A percentile compares a stretch with the other conserved stretches of the same genome.
phyloP scores from a whole-genome alignment of 1,140 invertebrate genomes.

The Tetragonula clypearis region DNA sequence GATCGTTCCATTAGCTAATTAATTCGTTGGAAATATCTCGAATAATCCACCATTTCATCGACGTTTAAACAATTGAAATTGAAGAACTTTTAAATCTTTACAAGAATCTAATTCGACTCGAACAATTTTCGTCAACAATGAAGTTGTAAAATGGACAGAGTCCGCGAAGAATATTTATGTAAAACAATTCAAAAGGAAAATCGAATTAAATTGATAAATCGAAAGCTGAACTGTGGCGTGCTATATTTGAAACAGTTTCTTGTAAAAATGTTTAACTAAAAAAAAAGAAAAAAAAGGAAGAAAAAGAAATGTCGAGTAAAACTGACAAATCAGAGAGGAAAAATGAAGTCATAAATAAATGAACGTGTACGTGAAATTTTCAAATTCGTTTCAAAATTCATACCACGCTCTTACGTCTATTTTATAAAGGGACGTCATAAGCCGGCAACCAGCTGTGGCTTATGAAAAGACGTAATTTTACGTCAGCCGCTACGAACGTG shows the following conservation, averaged over 20 bases:
- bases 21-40: no score
- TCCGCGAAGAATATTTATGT: no score
- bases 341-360: no score
- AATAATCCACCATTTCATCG: no score
- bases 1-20: no score
- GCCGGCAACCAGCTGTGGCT: not conserved
- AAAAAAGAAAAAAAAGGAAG: not conserved
- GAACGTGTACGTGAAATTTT: not conserved
- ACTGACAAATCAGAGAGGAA: no score
- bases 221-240: no score
- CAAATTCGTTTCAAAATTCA: not conserved
- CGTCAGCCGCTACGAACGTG: not conserved
- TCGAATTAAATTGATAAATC: no score
- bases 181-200: no score
- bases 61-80: not conserved
- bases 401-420: not conserved
- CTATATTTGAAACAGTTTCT: not conserved
- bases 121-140: no score
- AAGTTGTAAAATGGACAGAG: no score
- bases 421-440: not conserved
- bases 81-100: not conserved
- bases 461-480: slow-evolving; percentile 5
- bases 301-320: not conserved
- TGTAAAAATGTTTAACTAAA: not conserved
- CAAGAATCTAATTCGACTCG: no score